Percentiles rank a stretch among this genome's conserved stretches.
Evolutionary conservation across 2,113 vertebrate species (phyloP).

Genomic region (Deroptyus accipitrinus): DNA sequence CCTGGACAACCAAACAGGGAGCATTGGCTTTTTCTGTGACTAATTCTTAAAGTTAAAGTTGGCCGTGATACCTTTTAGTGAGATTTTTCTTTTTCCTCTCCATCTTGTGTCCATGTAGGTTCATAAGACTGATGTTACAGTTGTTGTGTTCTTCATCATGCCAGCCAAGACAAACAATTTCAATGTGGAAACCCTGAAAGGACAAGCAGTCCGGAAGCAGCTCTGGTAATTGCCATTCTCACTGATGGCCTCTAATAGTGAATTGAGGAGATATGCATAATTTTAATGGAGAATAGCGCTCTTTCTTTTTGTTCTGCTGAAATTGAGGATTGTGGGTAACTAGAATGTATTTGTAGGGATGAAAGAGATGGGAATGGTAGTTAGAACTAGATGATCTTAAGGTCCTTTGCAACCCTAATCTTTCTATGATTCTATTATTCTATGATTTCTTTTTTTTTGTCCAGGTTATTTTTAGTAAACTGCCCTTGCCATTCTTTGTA

Average conservation of each 20-base stretch:
- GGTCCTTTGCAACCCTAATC: not conserved
- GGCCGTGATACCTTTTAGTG: not conserved
- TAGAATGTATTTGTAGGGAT: not conserved
- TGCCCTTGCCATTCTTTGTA: not conserved
- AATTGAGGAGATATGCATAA: not conserved
- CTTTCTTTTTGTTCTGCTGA: not conserved
- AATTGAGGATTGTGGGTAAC: not conserved
- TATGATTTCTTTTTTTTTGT: not conserved
- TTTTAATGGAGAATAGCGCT: not conserved
- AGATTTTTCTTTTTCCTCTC: not conserved
- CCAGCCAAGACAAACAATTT: constrained; percentile 97
- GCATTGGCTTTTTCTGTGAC: not conserved
- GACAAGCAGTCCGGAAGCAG: constrained; percentile 94
- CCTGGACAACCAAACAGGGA: not conserved
- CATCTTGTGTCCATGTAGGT: constrained; percentile 73
- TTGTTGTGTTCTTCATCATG: constrained; percentile 98
- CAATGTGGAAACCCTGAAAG: constrained; percentile 96
- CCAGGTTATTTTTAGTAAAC: not conserved
- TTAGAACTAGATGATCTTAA: not conserved
- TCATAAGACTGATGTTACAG: constrained; percentile 88
- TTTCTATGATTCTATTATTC: not conserved
- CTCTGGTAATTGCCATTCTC: constrained; percentile 82
- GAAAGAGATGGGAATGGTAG: not conserved
- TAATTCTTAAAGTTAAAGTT: not conserved
- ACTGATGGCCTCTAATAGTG: not conserved